Evolutionary conservation across 2,888 invertebrate species (phyloP).

Genomic region (Cordylochernes scorpioides): DNA sequence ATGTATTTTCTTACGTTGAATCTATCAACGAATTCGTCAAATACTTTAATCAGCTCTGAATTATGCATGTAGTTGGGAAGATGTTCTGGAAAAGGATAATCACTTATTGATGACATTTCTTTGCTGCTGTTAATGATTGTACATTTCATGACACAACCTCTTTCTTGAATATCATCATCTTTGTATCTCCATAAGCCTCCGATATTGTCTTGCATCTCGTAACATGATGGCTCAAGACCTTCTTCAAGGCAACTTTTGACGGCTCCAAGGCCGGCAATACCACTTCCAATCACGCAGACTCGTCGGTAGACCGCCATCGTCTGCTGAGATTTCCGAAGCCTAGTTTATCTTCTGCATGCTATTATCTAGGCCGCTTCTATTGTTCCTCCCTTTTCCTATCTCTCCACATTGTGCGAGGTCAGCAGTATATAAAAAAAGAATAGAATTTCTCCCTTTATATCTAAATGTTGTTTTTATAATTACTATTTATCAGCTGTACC

Average conservation of each 20-base stretch:
- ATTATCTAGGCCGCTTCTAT: too few relatives aligned
- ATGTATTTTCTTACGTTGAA: constrained; percentile 18
- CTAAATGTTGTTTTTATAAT: too few relatives aligned
- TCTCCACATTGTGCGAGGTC: too few relatives aligned
- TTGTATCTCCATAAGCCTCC: constrained; percentile 21
- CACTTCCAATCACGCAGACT: constrained; percentile 20
- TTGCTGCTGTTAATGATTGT: constrained; percentile 23
- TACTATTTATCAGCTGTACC: too few relatives aligned
- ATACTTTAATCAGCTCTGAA: constrained; percentile 17
- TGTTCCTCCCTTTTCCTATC: too few relatives aligned
- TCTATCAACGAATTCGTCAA: constrained; percentile 18
- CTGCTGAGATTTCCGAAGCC: too few relatives aligned
- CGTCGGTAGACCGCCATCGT: too few relatives aligned
- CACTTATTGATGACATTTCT: constrained; percentile 21
- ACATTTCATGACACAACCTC: constrained; percentile 20
- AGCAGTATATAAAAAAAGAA: too few relatives aligned
- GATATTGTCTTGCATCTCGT: constrained; percentile 18
- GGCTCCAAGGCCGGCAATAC: constrained; percentile 21
- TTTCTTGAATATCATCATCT: constrained; percentile 14
- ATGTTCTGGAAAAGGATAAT: constrained; percentile 20
- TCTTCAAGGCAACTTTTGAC: constrained; percentile 21
- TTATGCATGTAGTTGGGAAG: constrained; percentile 22
- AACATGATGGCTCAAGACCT: constrained; percentile 19
- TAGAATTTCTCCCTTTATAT: too few relatives aligned
- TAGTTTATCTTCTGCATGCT: too few relatives aligned